Evolutionary conservation across 1,140 invertebrate genomes (phyloP), one percentile per base, ranked within the genome.

Genomic region (Drosophila sechellia): DNA sequence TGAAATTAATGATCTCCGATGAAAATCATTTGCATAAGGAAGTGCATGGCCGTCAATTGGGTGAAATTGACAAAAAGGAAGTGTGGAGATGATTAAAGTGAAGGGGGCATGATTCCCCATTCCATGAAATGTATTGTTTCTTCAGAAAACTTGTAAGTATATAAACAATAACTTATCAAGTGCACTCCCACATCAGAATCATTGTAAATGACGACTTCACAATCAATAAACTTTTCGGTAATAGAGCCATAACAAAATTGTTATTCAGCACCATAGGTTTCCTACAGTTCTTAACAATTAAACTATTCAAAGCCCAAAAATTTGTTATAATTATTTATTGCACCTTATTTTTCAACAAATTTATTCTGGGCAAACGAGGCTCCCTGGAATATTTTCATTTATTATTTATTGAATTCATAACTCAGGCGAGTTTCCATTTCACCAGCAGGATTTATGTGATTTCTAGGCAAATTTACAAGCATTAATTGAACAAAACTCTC

Each of bases 401-500:
- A 39, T 52, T 72, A 66, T 76, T 76, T 76, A 76, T 76, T 76
- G 61, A 76, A 76, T 76, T 75, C 72, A 76, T 76, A 76, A 75
- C 74, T 76, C 49, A 64, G 10, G 5, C 17, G 46, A 52, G 42
- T 63, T 61, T 73, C 20, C 42, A 43, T 60, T 39, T 17, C 68
- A 42, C 17, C 15, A 17, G 27, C 4, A 35, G 72, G 55, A 87
- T 85, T 81, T 87, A 87, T 85, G 83, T 70, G 66, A 75, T 71
- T 78, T 81, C 74, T 75, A 59, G 69, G 72, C 81, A 68, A 27
- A 83, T 76, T 76, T 75, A 71, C 80, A 63, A 57, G 55, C 79
- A 70, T 46, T 81, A 75, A 86, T 85, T 78, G 68, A 87, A 65
- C 66, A 81, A 85, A 86, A 85, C 83, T 75, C 58, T 81, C 78